Evolutionary conservation across 2,113 vertebrate species (phyloP), one percentile per base, ranked within the genome.

Genomic region (Gracilinanus agilis): DNA sequence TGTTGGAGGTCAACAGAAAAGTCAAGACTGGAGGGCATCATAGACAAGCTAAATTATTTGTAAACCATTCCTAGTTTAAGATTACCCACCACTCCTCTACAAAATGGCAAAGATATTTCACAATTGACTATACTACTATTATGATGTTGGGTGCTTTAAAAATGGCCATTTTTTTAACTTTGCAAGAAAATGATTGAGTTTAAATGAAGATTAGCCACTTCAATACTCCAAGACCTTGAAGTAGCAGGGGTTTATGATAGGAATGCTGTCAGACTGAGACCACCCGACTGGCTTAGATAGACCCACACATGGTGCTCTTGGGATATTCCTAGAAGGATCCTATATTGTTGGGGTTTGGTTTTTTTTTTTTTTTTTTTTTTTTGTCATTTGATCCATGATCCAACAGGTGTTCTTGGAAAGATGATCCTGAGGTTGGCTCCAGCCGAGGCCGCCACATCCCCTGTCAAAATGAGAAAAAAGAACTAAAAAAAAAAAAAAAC

Each of bases 341-440:
- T 9, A 44, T 91, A 91, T 83, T 83, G 67, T 83, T 1, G 2
- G 49, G 49, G 49, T 49, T 49, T 2, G 49, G 49, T 3, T 49
- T 49, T 49, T n/a, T n/a, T n/a, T n/a, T n/a, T n/a, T n/a, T n/a
- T 3, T 49, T 49, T 49, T n/a, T n/a, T 34, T 75, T 83, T 83
- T 83, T 83, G 67, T 40, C 11, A 75, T 0, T 91, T 3, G 34
- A 92, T 34, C 83, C 27, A 58, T 29, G 83, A 90, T 2, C 96
- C 1, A 2, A 95, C 95, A 95, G 91, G 94, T 90, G 97, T 92
- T 92, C 95, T 44, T 90, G 16, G 97, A 95, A 95, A 91, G 0
- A 75, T 75, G 90, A 94, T 94, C 67, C 34, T 0, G 55, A 49
- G 54, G 49, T 90, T 94, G 91, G 34, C 90, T 75, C 12, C 0